Conservation (phyloP, 1,140 invertebrate species). For the Papilio xuthus region DNA sequence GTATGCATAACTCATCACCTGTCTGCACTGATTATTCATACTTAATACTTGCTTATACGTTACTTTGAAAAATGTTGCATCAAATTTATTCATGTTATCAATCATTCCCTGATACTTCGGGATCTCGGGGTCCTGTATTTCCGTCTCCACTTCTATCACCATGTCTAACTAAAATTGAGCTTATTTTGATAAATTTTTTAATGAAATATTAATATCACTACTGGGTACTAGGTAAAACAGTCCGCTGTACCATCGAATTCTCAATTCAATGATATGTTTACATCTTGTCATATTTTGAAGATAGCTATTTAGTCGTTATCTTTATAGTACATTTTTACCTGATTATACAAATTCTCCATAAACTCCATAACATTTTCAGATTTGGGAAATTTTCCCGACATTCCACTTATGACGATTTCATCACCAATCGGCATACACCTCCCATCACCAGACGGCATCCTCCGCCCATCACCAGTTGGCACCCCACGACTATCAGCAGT, state of each 20-base stretch:
- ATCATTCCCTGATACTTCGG: too few species aligned
- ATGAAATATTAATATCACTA: too few species aligned
- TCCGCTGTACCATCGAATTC: too few species aligned
- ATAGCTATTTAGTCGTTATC: too few species aligned
- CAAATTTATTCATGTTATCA: conserved; percentile 31
- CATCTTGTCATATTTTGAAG: too few species aligned
- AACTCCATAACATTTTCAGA: conserved; percentile 40
- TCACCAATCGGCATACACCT: conserved; percentile 12
- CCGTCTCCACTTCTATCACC: too few species aligned
- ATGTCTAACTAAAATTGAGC: too few species aligned
- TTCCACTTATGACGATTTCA: conserved; percentile 40
- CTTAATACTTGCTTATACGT: conserved; percentile 32
- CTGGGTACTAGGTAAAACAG: too few species aligned
- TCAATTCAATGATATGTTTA: too few species aligned
- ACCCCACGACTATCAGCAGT: too few species aligned
- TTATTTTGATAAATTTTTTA: too few species aligned
- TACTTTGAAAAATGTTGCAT: conserved; percentile 49
- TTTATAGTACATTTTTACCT: conserved; percentile 8
- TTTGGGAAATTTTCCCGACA: conserved; percentile 42
- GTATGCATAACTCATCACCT: conserved; percentile 43
- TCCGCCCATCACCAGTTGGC: background rate
- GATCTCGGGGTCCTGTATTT: too few species aligned
- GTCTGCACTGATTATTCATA: conserved; percentile 43
- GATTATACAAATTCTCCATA: conserved; percentile 42
- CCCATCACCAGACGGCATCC: background rate